Evolutionary conservation across 2,888 invertebrate species (phyloP).

Genomic region (Tachina fera): DNA sequence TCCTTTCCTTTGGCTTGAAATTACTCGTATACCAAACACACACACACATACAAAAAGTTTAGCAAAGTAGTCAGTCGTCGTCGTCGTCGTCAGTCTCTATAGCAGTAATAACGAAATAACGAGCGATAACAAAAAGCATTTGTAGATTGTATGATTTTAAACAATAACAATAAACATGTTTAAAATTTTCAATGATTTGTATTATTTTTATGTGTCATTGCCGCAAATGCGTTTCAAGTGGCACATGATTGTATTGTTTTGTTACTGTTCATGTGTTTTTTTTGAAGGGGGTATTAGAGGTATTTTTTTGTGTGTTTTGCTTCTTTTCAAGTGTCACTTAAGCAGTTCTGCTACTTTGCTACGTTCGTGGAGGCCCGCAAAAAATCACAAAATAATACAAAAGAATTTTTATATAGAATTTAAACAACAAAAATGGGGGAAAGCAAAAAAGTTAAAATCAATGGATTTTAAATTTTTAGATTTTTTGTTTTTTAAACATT

Average conservation of each 20-base stretch:
- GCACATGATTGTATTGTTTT: conserved; percentile 62
- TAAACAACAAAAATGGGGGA: neutral
- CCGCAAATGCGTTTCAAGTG: conserved; percentile 73
- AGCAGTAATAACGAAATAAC: neutral
- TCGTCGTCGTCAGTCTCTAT: conserved; percentile 34
- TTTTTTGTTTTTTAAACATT: neutral
- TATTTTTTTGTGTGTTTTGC: conserved; percentile 72
- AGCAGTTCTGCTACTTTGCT: conserved; percentile 29
- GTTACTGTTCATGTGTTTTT: conserved; percentile 35
- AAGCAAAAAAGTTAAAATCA: conserved; percentile 37
- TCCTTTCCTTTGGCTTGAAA: conserved; percentile 16
- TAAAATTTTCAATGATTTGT: conserved; percentile 63
- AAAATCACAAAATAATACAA: neutral
- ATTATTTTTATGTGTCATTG: conserved; percentile 74
- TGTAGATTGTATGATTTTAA: conserved; percentile 59
- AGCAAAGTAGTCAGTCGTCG: conserved; percentile 36
- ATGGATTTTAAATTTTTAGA: conserved; percentile 7
- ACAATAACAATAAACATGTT: conserved; percentile 54
- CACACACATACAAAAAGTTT: neutral
- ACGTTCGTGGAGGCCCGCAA: conserved; percentile 43
- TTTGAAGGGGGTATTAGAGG: conserved; percentile 71
- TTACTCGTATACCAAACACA: neutral
- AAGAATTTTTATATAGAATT: neutral
- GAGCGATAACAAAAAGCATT: conserved; percentile 23
- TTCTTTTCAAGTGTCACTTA: conserved; percentile 71